Evolutionary conservation across 2,888 invertebrate species (phyloP).

Genomic region (Willowsia nigromaculata): DNA sequence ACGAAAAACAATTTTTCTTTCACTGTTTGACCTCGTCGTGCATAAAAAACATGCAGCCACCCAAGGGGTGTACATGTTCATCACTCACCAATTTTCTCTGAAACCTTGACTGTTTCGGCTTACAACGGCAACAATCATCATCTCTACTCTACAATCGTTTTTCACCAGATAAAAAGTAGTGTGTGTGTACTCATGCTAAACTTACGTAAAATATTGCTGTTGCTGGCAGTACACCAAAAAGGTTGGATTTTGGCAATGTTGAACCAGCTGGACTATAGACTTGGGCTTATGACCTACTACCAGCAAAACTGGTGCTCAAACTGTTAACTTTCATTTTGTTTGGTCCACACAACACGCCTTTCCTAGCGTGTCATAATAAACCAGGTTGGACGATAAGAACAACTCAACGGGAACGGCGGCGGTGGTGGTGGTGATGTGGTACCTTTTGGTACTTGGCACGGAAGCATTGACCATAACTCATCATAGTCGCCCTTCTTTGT

Average conservation of each 20-base stretch:
- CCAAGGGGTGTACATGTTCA: not conserved
- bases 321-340: not conserved
- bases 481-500: not conserved
- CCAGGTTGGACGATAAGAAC: not conserved
- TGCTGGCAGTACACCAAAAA: slow-evolving; percentile 13
- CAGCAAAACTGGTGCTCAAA: too few relatives aligned
- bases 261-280: slow-evolving; percentile 6
- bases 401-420: not conserved
- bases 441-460: slow-evolving; percentile 58
- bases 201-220: not conserved
- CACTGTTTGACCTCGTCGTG: not conserved
- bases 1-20: not conserved
- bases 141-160: not conserved
- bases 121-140: not conserved
- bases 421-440: not conserved
- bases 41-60: not conserved
- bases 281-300: not conserved
- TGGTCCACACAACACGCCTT: slow-evolving; percentile 22
- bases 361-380: not conserved
- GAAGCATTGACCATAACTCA: slow-evolving; percentile 65
- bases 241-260: not conserved
- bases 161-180: not conserved
- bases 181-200: not conserved
- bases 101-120: not conserved
- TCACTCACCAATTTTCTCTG: not conserved